Evolutionary conservation across 2,888 invertebrate genomes (phyloP).

Genomic region (Lithodes maja): DNA sequence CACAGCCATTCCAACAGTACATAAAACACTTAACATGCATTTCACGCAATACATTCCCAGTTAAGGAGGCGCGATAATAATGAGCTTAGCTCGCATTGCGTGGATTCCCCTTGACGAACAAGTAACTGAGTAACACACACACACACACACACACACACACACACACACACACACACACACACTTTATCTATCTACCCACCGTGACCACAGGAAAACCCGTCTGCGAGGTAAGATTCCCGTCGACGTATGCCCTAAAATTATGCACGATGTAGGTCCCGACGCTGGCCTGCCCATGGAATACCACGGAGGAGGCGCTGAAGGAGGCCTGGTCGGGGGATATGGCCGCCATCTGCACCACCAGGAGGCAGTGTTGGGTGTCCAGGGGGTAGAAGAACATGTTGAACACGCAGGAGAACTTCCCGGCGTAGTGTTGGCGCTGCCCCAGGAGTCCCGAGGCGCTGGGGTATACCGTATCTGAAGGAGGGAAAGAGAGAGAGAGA

Average conservation of each 20-base stretch:
- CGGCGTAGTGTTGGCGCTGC: background rate
- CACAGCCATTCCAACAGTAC: too few relatives aligned
- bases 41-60: too few relatives aligned
- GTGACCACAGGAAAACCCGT: background rate
- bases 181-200: background rate
- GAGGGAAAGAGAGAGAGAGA: background rate
- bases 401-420: slow-evolving; percentile 2
- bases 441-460: slow-evolving; percentile 1
- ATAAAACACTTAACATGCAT: too few relatives aligned
- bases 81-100: too few relatives aligned
- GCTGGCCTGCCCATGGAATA: slow-evolving; percentile 3
- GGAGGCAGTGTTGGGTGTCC: slow-evolving; percentile 15
- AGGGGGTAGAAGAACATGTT: slow-evolving; percentile 14
- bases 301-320: background rate
- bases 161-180: too few relatives aligned
- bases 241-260: background rate
- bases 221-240: background rate
- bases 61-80: too few relatives aligned
- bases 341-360: background rate
- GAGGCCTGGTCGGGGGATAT: background rate
- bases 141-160: too few relatives aligned
- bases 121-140: too few relatives aligned
- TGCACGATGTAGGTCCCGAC: background rate
- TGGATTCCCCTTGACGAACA: too few relatives aligned
- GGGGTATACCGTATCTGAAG: slow-evolving; percentile 4